Evolutionary conservation across 1,140 invertebrate genomes (phyloP), one percentile per base, ranked within the genome.

Genomic region (Drosophila pruinosa): DNA sequence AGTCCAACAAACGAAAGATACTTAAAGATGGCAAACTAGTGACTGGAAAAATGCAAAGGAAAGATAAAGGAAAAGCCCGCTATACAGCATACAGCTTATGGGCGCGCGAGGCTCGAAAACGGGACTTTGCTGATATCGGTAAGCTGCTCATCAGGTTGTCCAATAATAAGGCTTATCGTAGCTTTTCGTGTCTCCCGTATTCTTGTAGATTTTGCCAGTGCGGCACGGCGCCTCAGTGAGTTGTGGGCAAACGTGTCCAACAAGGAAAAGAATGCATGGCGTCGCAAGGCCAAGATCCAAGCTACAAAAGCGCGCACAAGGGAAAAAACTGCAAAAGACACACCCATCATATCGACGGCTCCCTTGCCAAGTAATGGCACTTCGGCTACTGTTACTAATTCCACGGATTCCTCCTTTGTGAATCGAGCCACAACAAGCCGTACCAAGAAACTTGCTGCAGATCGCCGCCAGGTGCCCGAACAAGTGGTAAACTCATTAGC

Each of bases 81-180:
- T 95, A 96, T 61, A 97, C 97, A 2, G 97, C 97, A 0, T 98
- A 98, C 91, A 97, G 97, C 94, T 92, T 98, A 76, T 98, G 97
- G 96, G 96, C 96, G 3, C 95, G 96, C 80, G 95, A 97, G 85
- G 94, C 96, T 26, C 93, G 97, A 43, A 94, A 95, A 75, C 94
- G 72, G 0, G 82, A 88, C 7, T 75, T 88, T 92, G 96, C 96
- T 10, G 94, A 95, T 72, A 94, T 97, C 92, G 89, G 89, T 90
- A 70, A 57, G 63, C 19, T n/a, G 1, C 5, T 43, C 8, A n/a
- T 43, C 8, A n/a, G 5, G n/a, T 26, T 47, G 0, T 28, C 2
- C 4, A 14, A 12, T 47, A 10, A 14, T 21, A 17, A 34, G 19
- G 4, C n/a, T 10, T 31, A 41, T 1, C 6, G n/a, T n/a, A n/a